A percentile compares a stretch with the other conserved stretches of the same genome.
Evolutionary conservation across 2,888 invertebrate species (phyloP).

Genomic region (Ectemnius continuus): DNA sequence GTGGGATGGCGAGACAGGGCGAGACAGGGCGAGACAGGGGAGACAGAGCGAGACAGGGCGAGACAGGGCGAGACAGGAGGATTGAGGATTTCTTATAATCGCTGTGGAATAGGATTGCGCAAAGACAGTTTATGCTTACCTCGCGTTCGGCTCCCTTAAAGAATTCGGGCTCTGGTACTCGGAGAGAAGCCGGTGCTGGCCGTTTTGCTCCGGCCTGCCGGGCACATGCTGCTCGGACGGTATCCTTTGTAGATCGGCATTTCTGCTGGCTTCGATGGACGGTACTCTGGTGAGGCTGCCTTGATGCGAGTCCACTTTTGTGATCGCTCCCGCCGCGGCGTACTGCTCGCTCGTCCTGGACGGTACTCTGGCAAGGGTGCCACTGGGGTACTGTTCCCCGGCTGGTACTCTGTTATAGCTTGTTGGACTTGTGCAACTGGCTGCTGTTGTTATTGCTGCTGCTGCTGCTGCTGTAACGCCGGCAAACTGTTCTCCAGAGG

Average conservation of each 20-base stretch:
- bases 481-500: constrained; percentile 1
- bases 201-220: constrained; percentile 62
- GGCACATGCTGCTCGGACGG: constrained; percentile 72
- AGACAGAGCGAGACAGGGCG: no score
- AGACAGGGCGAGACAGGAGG: no score
- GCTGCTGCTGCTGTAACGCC: no score
- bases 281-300: constrained; percentile 58
- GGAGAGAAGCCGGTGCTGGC: constrained; percentile 67
- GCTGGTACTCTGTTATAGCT: constrained; percentile 56
- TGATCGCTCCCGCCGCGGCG: constrained; percentile 35
- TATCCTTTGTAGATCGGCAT: constrained; percentile 72
- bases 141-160: constrained; percentile 73
- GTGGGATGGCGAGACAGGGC: no score
- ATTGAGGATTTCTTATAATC: no score
- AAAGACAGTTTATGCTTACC: constrained; percentile 76
- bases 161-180: constrained; percentile 75
- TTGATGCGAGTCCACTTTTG: constrained; percentile 46
- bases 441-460: no score
- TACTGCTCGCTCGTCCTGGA: constrained; percentile 54
- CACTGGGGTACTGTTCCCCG: constrained; percentile 59
- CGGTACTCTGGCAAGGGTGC: constrained; percentile 52
- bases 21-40: no score
- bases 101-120: constrained; percentile 27
- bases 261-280: constrained; percentile 59
- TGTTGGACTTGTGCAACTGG: not conserved